Percentiles rank a stretch among this genome's conserved stretches.
phyloP scores from a whole-genome alignment of 2,797 vertebrate genomes.

The Nothura maculosa region DNA sequence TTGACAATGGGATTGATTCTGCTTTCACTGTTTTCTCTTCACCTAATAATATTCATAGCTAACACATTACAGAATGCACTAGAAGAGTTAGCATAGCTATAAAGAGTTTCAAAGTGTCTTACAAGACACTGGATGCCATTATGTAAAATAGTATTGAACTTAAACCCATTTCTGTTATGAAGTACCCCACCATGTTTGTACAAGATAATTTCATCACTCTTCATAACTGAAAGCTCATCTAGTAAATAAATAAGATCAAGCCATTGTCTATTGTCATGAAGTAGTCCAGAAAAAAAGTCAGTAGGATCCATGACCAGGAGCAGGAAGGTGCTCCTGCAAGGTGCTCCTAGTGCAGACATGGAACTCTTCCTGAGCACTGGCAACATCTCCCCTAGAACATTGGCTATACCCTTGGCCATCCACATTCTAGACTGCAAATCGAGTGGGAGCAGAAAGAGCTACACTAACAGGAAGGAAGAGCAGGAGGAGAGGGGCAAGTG shows the following conservation, averaged over 20 bases:
- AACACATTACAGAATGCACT: neutral
- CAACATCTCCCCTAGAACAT: neutral
- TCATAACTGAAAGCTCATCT: neutral
- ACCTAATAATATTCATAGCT: neutral
- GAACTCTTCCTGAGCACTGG: neutral
- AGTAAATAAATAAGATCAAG: neutral
- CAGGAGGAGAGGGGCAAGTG: neutral
- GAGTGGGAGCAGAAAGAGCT: neutral
- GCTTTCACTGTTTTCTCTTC: neutral
- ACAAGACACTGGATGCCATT: neutral
- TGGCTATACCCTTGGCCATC: neutral
- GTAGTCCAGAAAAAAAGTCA: neutral
- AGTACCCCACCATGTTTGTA: neutral
- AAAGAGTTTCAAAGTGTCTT: neutral
- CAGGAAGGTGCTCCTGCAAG: too few species aligned
- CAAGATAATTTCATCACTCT: neutral
- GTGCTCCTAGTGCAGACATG: neutral
- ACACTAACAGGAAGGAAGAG: neutral
- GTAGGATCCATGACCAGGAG: neutral
- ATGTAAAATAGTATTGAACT: neutral
- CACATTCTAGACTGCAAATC: neutral
- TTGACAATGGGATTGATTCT: neutral
- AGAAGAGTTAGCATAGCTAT: neutral
- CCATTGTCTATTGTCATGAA: neutral
- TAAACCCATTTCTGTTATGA: neutral